Evolutionary conservation across 2,797 vertebrate genomes (phyloP), one percentile per base, ranked within the genome.

Genomic region (Lagorchestes hirsutus): DNA sequence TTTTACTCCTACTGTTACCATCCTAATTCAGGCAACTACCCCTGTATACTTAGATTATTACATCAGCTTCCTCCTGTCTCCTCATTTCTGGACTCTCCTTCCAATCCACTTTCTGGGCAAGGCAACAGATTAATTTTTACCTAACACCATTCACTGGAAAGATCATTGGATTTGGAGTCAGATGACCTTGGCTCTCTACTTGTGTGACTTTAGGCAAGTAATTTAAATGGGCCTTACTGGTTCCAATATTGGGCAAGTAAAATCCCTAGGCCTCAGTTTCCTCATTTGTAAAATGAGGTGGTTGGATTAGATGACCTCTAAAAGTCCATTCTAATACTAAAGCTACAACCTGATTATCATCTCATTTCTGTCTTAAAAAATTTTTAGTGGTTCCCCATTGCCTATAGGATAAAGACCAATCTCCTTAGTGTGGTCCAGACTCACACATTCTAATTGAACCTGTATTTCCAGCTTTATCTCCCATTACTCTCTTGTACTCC

Each of bases 271-370:
- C n/a, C 18, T 40, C 67, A 82, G 8, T 82, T 82, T 82, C n/a
- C n/a, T 82, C n/a, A 40, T 40, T 40, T 82, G n/a, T 82, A 82
- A 46, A 74, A 82, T 24, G 34, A 74, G 16, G 67, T 74, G 16
- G 18, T 9, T 74, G 6, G 67, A 74, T 6, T 74, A 74, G 67
- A 40, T 22, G 22, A 46, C 18, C n/a, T 82, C 67, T 82, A 22
- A 82, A 82, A 82, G 18, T 82, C 8, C 22, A 6, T 82, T 46
- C 67, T 82, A 24, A 82, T 40, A 82, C 18, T 82, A 52, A 52
- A 52, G 52, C 52, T 52, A 40, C 54, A 91, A n/a, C 90, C 24
- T 94, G 58, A 90, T 54, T 90, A 57, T 90, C 58, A 95, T 34
- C 34, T 82, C 24, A 14, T 34, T 55, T 87, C 50, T 93, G 34